These are phyloP conservation scores for Fragum fragum DNA, from an alignment of 2,888 invertebrate genomes.

Conservation along the genomic window DNA sequence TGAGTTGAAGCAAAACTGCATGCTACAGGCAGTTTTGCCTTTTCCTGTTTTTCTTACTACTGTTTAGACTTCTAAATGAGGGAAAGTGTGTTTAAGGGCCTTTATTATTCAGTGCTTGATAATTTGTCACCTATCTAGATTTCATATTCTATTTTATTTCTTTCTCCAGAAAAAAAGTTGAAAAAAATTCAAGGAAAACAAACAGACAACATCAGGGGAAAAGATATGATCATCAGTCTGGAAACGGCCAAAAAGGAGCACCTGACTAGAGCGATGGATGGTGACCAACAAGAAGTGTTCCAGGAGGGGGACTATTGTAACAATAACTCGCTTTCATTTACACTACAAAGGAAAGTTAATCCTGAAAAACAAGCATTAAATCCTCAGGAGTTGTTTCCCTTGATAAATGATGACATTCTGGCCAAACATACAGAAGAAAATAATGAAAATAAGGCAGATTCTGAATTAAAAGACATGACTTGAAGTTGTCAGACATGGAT, in stretches of 20 bases:
- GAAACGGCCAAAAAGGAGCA: slow-evolving; percentile 50
- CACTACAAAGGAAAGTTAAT: slow-evolving; percentile 58
- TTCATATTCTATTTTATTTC: too few relatives aligned
- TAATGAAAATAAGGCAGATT: background rate
- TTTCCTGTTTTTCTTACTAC: too few relatives aligned
- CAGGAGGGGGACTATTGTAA: slow-evolving; percentile 30
- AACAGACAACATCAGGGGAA: slow-evolving; percentile 35
- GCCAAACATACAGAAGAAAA: slow-evolving; percentile 44
- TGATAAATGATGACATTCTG: slow-evolving; percentile 57
- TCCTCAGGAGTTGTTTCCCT: slow-evolving; percentile 53
- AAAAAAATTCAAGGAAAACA: slow-evolving; percentile 44
- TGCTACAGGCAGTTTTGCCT: too few relatives aligned
- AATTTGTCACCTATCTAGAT: too few relatives aligned
- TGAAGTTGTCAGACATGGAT: background rate
- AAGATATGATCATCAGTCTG: slow-evolving; percentile 56
- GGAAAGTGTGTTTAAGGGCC: too few relatives aligned
- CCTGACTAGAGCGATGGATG: slow-evolving; percentile 33
- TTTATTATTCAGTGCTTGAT: too few relatives aligned
- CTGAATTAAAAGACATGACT: background rate
- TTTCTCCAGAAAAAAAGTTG: slow-evolving; percentile 60
- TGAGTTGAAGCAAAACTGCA: too few relatives aligned
- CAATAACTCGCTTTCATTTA: slow-evolving; percentile 35
- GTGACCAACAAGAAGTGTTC: slow-evolving; percentile 5
- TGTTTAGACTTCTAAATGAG: too few relatives aligned
- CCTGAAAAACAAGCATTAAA: slow-evolving; percentile 63